phyloP scores from a whole-genome alignment of 2,797 vertebrate genomes.

The Protonibea diacanthus region DNA sequence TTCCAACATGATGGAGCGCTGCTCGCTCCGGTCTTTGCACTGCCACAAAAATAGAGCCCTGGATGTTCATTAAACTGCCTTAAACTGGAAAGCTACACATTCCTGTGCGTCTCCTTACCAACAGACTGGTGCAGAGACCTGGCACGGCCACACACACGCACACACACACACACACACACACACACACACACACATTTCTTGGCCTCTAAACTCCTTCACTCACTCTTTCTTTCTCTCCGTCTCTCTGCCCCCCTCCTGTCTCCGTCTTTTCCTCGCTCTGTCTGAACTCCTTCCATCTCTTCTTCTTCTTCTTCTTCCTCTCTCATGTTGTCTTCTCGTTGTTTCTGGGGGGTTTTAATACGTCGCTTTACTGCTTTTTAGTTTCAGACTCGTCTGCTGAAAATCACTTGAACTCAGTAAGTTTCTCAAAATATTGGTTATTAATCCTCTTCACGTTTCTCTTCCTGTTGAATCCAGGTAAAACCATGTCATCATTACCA shows the following conservation, averaged over 20 bases:
- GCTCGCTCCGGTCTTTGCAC: constrained; percentile 36
- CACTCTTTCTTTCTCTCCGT: constrained; percentile 35
- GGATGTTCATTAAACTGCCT: constrained; percentile 85
- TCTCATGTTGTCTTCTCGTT: constrained; percentile 19
- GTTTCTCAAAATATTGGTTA: neutral
- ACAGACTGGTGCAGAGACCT: constrained; percentile 80
- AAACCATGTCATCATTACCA: neutral
- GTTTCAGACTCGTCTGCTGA: neutral
- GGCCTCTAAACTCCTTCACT: constrained; percentile 51
- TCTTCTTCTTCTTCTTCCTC: neutral
- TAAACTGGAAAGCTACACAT: constrained; percentile 85
- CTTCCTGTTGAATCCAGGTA: constrained; percentile 14
- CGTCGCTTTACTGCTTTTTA: constrained; percentile 17
- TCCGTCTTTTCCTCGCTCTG: constrained; percentile 35
- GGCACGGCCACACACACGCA: constrained; percentile 71
- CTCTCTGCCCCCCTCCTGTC: constrained; percentile 38
- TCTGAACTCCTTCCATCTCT: constrained; percentile 33
- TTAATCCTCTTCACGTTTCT: neutral
- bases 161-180: constrained; percentile 30
- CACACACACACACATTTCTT: constrained; percentile 48
- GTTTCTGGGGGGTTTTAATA: neutral
- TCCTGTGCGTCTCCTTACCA: constrained; percentile 84
- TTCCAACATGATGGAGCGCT: constrained; percentile 12
- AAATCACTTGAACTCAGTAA: neutral
- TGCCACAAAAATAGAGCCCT: constrained; percentile 64